Conservation (phyloP, 2,888 invertebrate genomes). For the Orthonychiurus folsomi region DNA sequence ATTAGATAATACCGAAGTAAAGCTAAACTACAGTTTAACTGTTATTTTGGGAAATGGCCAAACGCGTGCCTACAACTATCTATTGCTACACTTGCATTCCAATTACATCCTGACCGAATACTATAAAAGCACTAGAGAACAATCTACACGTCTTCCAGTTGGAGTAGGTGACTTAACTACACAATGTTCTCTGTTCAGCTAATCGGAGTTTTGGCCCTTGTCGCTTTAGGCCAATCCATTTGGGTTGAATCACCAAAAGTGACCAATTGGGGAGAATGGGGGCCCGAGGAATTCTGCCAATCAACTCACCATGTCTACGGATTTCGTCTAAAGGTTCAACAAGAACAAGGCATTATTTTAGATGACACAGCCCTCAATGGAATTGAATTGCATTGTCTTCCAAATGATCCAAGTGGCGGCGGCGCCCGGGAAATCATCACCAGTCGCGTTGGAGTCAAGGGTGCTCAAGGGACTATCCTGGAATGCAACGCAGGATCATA, state of each 20-base stretch:
- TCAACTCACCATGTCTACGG: conserved; percentile 1
- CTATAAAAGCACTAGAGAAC: no score
- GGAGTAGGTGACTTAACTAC: no score
- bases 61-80: no score
- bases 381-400: conserved; percentile 4
- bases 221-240: no score
- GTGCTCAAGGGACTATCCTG: neutral
- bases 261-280: conserved; percentile 4
- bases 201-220: no score
- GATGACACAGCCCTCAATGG: conserved; percentile 10
- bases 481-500: conserved; percentile 1
- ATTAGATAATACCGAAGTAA: no score
- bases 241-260: conserved; percentile 5
- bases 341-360: neutral
- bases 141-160: no score
- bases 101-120: no score
- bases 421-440: neutral
- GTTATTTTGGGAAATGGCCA: no score
- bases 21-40: no score
- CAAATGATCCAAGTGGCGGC: neutral
- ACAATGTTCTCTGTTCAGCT: no score
- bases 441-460: neutral
- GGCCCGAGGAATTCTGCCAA: neutral
- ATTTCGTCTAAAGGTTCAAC: conserved; percentile 11
- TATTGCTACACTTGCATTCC: no score